These are phyloP conservation scores for Brienomyrus longianalis DNA, from an alignment of 2,113 vertebrate genomes.

Conservation along the genomic window DNA sequence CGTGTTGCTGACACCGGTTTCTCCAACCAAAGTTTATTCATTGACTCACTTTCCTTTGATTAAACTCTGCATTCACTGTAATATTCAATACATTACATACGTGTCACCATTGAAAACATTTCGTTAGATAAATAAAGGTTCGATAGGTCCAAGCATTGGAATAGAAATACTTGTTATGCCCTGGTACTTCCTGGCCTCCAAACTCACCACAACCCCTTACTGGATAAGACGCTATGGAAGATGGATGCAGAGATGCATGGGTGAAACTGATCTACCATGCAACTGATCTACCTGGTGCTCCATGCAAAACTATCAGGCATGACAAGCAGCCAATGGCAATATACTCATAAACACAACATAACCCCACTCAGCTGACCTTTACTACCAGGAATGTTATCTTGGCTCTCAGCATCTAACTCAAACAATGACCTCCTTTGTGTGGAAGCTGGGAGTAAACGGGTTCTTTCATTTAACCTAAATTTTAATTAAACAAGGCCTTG, in stretches of 20 bases:
- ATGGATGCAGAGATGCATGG: not conserved
- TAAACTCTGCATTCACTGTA: not conserved
- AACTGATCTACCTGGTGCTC: not conserved
- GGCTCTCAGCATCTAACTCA: not conserved
- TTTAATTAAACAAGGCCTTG: conserved; percentile 1
- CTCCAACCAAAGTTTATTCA: not conserved
- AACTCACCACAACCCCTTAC: not conserved
- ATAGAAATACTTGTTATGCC: not conserved
- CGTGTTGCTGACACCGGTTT: not conserved
- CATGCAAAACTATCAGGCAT: not conserved
- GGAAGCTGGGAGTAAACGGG: not conserved
- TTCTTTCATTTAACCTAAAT: not conserved
- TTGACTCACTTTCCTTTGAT: not conserved
- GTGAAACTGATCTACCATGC: not conserved
- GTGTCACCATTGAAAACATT: not conserved
- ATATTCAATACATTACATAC: not conserved
- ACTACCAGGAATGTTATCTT: not conserved
- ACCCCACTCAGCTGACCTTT: not conserved
- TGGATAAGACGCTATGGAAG: not conserved
- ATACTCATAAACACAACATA: not conserved
- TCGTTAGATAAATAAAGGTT: not conserved
- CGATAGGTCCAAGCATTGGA: not conserved
- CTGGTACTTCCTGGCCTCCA: not conserved
- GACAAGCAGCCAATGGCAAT: not conserved
- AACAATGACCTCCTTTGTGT: not conserved